A percentile compares a stretch with the other conserved stretches of the same genome.
Evolutionary conservation across 2,797 vertebrate genomes (phyloP).

Genomic region (Lacerta agilis): DNA sequence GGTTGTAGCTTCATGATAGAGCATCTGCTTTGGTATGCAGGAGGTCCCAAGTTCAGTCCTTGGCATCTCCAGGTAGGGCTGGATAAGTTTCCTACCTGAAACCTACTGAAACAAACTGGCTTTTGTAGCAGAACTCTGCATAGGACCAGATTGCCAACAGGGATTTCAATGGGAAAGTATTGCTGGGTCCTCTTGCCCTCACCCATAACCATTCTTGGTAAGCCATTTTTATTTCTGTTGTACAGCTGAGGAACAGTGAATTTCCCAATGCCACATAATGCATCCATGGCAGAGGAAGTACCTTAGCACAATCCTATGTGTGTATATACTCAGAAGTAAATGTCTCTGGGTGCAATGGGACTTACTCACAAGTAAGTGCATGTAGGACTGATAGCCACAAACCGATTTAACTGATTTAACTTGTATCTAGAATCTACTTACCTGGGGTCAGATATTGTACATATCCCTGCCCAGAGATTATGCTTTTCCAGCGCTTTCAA

Average conservation of each 20-base stretch:
- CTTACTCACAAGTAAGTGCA: background rate
- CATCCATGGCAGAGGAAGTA: background rate
- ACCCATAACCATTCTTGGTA: background rate
- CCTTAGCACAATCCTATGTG: background rate
- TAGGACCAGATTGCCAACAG: background rate
- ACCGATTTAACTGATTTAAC: background rate
- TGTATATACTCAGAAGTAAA: background rate
- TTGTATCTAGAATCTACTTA: background rate
- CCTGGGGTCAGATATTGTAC: background rate
- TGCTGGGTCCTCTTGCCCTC: background rate
- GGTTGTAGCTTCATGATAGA: background rate
- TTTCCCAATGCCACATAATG: background rate
- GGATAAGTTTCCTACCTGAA: too few species aligned
- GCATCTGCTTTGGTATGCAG: too few species aligned
- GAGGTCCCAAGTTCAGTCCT: too few species aligned
- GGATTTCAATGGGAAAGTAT: background rate
- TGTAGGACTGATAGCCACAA: background rate
- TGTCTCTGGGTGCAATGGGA: background rate
- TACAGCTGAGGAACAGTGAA: background rate
- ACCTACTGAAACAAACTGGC: background rate
- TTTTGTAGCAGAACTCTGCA: background rate
- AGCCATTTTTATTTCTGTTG: background rate
- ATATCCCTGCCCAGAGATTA: background rate
- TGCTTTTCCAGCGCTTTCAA: background rate
- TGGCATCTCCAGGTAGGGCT: too few species aligned